Evolutionary conservation across 2,888 invertebrate genomes (phyloP), one percentile per base, ranked within the genome.

Genomic region (Azorinus chamasolen): DNA sequence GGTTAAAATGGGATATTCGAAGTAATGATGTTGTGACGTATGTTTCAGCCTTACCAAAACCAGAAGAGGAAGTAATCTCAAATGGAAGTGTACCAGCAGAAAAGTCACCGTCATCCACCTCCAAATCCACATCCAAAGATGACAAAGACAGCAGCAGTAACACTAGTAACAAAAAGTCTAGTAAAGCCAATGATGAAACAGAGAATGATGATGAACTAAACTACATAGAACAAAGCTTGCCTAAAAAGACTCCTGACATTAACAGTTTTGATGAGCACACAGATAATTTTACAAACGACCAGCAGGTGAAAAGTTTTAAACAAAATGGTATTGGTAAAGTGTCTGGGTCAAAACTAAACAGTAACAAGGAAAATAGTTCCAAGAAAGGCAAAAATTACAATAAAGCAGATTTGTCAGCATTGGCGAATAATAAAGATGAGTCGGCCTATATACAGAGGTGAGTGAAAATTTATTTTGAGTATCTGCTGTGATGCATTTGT

Each of bases 51-150:
- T 90, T 92, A 87, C 88, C 91, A 61, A 92, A 91, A 80, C 83
- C 91, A 78, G 90, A 91, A 72, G 93, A 93, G 90, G 93, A 93
- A 85, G 88, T 90, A 90, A 91, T 92, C 90, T 91, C 92, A 86
- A 92, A 93, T 86, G 92, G 92, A 54, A 75, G 22, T 58, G 87
- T 88, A 50, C 85, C 89, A 79, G 88, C 84, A 45, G 88, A 88
- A 64, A 87, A 87, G 77, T 69, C 71, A 25, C 59, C 75, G 16
- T 68, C 78, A 27, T 65, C 73, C 27, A 79, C 81, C 73, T 74
- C 75, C 27, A 74, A 72, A 65, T 66, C 72, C 45, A 50, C 57
- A 41, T 53, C 68, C 18, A 78, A 83, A 61, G 77, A 71, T 32
- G 78, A 81, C 25, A 78, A 83, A 72, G 83, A 84, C 22, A 80